Evolutionary conservation across 2,888 invertebrate genomes (phyloP), one percentile per base, ranked within the genome.

Genomic region (Ptychoptera albimana): DNA sequence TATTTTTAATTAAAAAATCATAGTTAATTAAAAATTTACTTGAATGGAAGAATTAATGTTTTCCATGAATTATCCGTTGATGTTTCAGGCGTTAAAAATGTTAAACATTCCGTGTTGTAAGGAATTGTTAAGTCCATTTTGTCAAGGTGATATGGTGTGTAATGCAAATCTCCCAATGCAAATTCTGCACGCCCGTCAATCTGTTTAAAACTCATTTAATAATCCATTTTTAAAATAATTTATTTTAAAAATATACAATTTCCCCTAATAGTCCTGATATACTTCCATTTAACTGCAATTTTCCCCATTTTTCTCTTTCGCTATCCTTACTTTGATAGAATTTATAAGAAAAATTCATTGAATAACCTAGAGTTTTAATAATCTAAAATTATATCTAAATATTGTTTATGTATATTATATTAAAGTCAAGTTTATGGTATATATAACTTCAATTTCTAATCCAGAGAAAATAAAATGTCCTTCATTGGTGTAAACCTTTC

Each of bases 21-120:
- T n/a, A n/a, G n/a, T n/a, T n/a, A n/a, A n/a, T 29, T 40, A 30
- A 38, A 9, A 42, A 57, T 65, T 62, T 67, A 81, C 84, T 73
- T 78, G 55, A 87, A 86, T 1, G 87, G 87, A 51, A 82, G 64
- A 54, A 86, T 78, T 8, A 88, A 67, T 1, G 86, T 82, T 60
- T 80, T 81, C 87, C 87, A 87, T 1, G 86, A 82, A 54, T 84
- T 85, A 57, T 87, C 84, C 2, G 75, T 75, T 13, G 81, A 66
- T 1, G 85, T 77, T 62, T 86, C 86, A 0, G 86, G 86, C 1
- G 87, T 86, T 13, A 88, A 60, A 56, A 88, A 88, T 1, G 87
- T 87, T 54, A 86, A 70, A 55, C 87, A 88, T 57, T 86, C 82
- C 0, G 81, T 75, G n/a, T 78, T 81, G 50, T 87, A 87, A 0